Evolutionary conservation across 2,113 vertebrate genomes (phyloP).

Genomic region (Orthonyx spaldingii): DNA sequence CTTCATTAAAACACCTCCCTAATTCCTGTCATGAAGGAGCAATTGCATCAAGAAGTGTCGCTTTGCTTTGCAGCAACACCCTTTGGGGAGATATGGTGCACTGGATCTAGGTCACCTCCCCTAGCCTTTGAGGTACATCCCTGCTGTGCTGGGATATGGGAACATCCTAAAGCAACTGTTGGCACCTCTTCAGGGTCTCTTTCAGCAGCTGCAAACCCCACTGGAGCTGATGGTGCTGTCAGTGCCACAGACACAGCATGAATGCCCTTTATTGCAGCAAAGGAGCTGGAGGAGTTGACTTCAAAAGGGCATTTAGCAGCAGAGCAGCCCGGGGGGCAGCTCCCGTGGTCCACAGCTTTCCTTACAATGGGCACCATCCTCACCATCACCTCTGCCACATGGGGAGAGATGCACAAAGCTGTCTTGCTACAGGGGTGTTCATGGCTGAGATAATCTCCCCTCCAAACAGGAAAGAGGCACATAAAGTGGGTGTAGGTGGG

Average conservation of each 20-base stretch:
- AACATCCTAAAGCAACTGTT: not conserved
- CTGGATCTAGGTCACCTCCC: not conserved
- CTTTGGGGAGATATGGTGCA: not conserved
- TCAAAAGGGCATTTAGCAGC: not conserved
- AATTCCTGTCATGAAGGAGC: not conserved
- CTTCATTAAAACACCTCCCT: constrained; percentile 2
- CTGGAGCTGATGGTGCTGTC: not conserved
- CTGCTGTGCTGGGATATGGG: not conserved
- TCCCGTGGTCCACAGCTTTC: not conserved
- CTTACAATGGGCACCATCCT: not conserved
- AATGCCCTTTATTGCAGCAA: accelerated
- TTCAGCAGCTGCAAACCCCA: not conserved
- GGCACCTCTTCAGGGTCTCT: not conserved
- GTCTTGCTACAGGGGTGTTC: not conserved
- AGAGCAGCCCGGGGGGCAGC: not conserved
- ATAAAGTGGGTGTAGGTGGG: not conserved
- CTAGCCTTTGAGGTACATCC: not conserved
- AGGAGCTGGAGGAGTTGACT: not conserved
- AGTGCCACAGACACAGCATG: accelerated
- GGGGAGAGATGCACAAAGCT: not conserved
- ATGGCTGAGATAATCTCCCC: not conserved
- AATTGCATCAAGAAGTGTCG: not conserved
- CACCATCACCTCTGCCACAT: not conserved
- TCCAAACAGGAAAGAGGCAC: not conserved
- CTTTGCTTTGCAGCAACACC: not conserved